phyloP scores from a whole-genome alignment of 2,888 invertebrate genomes.

The Leucophora obtusa region DNA sequence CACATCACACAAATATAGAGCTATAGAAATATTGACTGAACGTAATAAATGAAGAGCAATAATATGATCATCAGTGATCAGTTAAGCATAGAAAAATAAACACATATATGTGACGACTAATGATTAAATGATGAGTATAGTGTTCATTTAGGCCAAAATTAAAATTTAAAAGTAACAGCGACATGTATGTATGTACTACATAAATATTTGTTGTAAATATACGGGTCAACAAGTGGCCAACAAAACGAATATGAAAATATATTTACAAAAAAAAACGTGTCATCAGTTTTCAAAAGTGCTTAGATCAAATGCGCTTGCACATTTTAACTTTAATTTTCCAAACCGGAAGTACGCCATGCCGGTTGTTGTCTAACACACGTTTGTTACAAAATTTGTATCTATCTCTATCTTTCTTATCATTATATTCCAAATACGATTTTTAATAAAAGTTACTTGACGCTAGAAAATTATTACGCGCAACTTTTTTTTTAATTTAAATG shows the following conservation, averaged over 20 bases:
- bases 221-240: slow-evolving; percentile 27
- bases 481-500: too few relatives aligned
- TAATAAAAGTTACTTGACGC: too few relatives aligned
- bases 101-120: slow-evolving; percentile 47
- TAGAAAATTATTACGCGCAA: too few relatives aligned
- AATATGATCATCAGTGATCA: slow-evolving; percentile 40
- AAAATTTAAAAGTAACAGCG: slow-evolving; percentile 9
- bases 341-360: slow-evolving; percentile 61
- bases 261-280: slow-evolving; percentile 13
- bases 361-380: slow-evolving; percentile 32
- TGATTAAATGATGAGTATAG: slow-evolving; percentile 32
- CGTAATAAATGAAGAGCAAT: slow-evolving; percentile 40
- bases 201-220: slow-evolving; percentile 12
- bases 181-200: too few relatives aligned
- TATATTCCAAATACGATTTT: too few relatives aligned
- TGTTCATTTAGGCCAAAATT: slow-evolving; percentile 38
- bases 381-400: not conserved
- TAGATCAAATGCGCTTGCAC: slow-evolving; percentile 19
- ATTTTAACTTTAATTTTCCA: slow-evolving; percentile 16
- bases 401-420: not conserved
- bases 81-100: slow-evolving; percentile 50
- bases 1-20: not conserved
- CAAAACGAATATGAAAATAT: not conserved
- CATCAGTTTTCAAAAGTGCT: not conserved
- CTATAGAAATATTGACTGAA: slow-evolving; percentile 26